Evolutionary conservation across 1,140 invertebrate genomes (phyloP), one percentile per base, ranked within the genome.

Genomic region (Zaprionus kolodkinae): DNA sequence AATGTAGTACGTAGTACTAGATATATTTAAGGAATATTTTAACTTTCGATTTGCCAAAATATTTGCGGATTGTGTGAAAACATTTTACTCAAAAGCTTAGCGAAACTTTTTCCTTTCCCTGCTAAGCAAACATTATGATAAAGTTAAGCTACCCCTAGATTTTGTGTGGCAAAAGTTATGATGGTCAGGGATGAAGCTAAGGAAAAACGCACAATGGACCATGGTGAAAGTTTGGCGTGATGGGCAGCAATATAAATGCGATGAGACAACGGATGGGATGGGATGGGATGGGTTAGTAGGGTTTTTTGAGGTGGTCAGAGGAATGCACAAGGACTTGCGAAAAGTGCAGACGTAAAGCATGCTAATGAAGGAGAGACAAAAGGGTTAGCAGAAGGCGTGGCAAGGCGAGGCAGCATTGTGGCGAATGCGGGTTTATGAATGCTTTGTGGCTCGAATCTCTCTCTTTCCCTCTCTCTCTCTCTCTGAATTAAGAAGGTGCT

Each of bases 321-420:
- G 45, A 56, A 67, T 43, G 69, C 57, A 63, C 40, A 62, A 66
- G 61, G 30, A 60, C 56, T 61, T 30, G 35, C 30, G 27, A 50
- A 64, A 45, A 36, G 45, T 57, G 45, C 17, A 30, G 27, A 62
- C 64, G 63, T 66, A 75, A 62, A 64, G 52, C 33, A 62, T 45
- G 64, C 68, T 79, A 83, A 83, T 83, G 50, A 76, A 63, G 76
- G 35, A 56, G 45, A 50, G 76, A 66, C 56, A 83, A 83, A 71
- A 57, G 56, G 55, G 33, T 67, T 78, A 12, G 55, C 40, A 35
- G 4, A 30, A 30, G 33, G 6, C n/a, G n/a, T n/a, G 7, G 40
- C 3, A 55, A 2, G 25, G 54, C 43, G 15, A n/a, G 43, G 30
- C 30, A 48, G 30, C 54, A 67, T 60, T 77, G 63, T 59, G 59